Conservation (phyloP, 2,797 vertebrate species). For the Halcyon badia region DNA sequence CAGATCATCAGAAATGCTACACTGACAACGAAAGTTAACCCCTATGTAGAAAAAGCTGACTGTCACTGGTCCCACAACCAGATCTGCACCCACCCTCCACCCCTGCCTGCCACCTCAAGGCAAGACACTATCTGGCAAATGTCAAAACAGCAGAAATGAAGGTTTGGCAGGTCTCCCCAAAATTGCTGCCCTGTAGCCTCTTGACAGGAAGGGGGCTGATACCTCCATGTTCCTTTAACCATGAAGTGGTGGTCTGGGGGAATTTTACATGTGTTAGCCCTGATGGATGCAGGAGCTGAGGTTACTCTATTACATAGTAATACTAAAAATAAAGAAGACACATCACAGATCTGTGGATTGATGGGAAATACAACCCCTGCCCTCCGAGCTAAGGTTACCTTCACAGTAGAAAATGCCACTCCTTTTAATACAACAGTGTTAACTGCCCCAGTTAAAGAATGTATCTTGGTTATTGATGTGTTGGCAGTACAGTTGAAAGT, state of each 20-base stretch:
- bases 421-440: accelerated
- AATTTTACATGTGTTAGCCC: neutral
- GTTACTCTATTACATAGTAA: neutral
- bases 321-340: neutral
- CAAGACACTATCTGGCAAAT: neutral
- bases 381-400: neutral
- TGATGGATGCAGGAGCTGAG: neutral
- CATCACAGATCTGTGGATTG: neutral
- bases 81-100: neutral
- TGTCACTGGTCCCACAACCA: neutral
- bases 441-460: neutral
- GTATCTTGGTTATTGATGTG: too few relatives aligned
- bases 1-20: neutral
- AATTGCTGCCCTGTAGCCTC: neutral
- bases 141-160: neutral
- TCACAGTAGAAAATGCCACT: accelerated
- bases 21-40: neutral
- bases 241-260: neutral
- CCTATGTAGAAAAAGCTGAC: neutral
- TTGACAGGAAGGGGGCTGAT: neutral
- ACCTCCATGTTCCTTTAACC: neutral
- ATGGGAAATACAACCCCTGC: neutral
- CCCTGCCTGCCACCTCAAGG: neutral
- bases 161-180: neutral
- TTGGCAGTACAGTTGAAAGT: neutral